Percentiles rank a stretch among this genome's conserved stretches.
phyloP scores from a whole-genome alignment of 2,113 vertebrate genomes.

The Trogon melanurus region DNA sequence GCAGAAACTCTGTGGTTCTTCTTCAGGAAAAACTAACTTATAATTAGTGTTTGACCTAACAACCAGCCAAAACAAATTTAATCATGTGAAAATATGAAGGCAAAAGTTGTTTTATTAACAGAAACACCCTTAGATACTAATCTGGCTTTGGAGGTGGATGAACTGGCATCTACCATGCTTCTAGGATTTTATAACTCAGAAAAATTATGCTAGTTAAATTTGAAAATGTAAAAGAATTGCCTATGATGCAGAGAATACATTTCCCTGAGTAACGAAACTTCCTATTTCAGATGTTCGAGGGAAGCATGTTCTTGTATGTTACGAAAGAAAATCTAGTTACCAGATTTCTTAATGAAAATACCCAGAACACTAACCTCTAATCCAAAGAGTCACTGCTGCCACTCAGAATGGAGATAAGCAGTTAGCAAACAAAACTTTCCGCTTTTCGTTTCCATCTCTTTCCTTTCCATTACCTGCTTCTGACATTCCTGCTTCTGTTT shows the following conservation, averaged over 20 bases:
- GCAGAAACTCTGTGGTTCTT: not conserved
- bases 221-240: not conserved
- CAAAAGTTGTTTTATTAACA: not conserved
- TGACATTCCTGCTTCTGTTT: not conserved
- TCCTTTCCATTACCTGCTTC: not conserved
- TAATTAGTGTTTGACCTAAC: not conserved
- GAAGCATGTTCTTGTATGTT: not conserved
- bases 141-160: not conserved
- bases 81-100: not conserved
- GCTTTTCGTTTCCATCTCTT: not conserved
- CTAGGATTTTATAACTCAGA: not conserved
- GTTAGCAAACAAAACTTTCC: not conserved
- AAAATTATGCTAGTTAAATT: not conserved
- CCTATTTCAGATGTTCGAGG: not conserved
- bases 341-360: not conserved
- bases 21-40: not conserved
- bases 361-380: not conserved
- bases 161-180: not conserved
- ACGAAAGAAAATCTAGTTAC: not conserved
- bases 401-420: not conserved
- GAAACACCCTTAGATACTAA: not conserved
- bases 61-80: not conserved
- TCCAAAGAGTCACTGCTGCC: not conserved
- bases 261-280: not conserved
- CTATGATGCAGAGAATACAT: not conserved